Conservation (phyloP, 53 echinoderm and acorn worm genomes). For the Stichopus horrens region DNA sequence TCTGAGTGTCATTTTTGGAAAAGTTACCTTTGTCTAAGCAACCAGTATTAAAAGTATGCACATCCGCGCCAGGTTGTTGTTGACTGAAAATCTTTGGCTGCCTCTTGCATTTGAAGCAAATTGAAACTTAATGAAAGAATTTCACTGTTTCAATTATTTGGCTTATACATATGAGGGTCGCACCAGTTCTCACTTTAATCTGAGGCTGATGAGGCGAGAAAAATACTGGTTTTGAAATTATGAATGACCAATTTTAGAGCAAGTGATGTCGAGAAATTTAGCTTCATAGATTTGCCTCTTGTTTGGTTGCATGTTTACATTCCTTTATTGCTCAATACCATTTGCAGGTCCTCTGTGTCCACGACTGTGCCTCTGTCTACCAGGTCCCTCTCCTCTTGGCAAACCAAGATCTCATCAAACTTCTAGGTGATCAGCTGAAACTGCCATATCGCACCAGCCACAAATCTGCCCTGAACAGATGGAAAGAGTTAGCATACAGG, state of each 20-base stretch:
- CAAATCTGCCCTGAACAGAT: constrained; percentile 64
- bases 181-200: too few relatives aligned
- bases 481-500: constrained; percentile 92
- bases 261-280: neutral
- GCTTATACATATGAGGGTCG: too few relatives aligned
- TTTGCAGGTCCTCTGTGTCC: constrained; percentile 78
- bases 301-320: neutral
- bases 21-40: too few relatives aligned
- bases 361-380: constrained; percentile 95
- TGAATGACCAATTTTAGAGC: neutral
- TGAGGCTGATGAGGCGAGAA: too few relatives aligned
- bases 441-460: constrained; percentile 63
- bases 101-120: too few relatives aligned
- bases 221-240: too few relatives aligned
- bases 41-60: too few relatives aligned
- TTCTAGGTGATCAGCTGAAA: constrained; percentile 65
- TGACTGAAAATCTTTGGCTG: too few relatives aligned
- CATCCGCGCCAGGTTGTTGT: too few relatives aligned
- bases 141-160: too few relatives aligned
- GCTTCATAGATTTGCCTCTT: neutral
- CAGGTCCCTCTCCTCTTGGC: constrained; percentile 84
- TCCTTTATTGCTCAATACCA: neutral
- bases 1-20: too few relatives aligned
- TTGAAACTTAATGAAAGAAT: too few relatives aligned
- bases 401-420: constrained; percentile 70